phyloP scores from a whole-genome alignment of 1,140 invertebrate species.

The Drosophila gunungcola region DNA sequence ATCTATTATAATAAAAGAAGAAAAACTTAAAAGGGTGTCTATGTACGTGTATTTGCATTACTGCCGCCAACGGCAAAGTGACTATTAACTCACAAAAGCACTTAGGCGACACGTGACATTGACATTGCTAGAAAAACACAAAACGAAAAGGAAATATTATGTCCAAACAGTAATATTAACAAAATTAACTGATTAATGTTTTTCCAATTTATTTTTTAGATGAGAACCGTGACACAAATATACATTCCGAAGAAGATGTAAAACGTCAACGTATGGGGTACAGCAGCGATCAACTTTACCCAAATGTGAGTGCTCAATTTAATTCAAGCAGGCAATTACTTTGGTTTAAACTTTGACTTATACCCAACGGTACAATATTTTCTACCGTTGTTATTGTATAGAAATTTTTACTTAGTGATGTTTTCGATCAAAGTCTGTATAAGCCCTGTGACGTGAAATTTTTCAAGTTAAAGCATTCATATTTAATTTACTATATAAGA shows the following conservation, averaged over 20 bases:
- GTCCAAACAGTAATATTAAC: constrained; percentile 3
- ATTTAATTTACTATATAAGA: no score
- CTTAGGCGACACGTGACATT: constrained; percentile 63
- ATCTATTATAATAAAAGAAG: neutral
- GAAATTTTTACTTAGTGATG: no score
- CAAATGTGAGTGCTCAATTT: constrained; percentile 89
- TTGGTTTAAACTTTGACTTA: no score
- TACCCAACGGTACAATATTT: no score
- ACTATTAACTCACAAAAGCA: constrained; percentile 49
- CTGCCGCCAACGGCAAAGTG: neutral
- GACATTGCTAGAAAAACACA: neutral
- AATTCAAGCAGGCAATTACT: neutral
- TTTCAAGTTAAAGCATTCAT: no score
- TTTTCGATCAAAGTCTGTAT: no score
- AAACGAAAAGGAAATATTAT: neutral
- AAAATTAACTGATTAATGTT: constrained; percentile 31
- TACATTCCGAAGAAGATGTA: constrained; percentile 92
- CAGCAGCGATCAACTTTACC: constrained; percentile 95
- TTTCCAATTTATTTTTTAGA: constrained; percentile 84
- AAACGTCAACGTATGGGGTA: constrained; percentile 94
- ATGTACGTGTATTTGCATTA: constrained; percentile 24
- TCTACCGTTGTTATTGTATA: no score
- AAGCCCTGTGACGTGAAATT: no score
- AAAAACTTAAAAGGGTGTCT: constrained; percentile 1
- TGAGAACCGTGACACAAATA: constrained; percentile 93